Conservation (phyloP, 2,797 vertebrate species). For the Stomatorhinus walkeri region DNA sequence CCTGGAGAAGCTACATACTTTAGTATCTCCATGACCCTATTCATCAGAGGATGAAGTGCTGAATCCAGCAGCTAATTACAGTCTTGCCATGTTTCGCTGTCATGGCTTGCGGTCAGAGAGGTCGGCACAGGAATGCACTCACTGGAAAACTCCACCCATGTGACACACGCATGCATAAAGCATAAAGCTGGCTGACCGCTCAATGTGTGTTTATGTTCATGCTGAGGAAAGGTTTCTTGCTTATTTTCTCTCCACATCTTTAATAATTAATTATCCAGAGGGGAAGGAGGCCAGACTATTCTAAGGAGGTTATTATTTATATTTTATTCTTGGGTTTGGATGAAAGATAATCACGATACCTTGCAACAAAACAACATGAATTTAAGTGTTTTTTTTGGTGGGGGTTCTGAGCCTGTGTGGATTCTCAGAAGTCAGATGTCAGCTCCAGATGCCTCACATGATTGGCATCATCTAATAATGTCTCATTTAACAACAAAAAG, state of each 20-base stretch:
- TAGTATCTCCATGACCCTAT: constrained; percentile 35
- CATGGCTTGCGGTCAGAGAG: constrained; percentile 24
- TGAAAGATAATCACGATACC: background rate
- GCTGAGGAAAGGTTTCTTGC: background rate
- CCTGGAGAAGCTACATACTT: constrained; percentile 16
- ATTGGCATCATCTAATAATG: constrained; percentile 17
- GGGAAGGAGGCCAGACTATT: background rate
- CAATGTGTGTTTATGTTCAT: background rate
- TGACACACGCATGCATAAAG: background rate
- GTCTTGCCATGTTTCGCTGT: constrained; percentile 27
- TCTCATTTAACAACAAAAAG: constrained; percentile 18
- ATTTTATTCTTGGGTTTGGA: background rate
- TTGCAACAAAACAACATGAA: background rate
- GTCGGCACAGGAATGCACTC: background rate
- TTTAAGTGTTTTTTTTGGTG: background rate
- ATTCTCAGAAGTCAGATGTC: background rate
- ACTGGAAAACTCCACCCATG: background rate
- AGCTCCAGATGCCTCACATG: background rate
- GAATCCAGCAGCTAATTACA: constrained; percentile 54
- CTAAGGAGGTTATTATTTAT: background rate
- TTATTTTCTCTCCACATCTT: background rate
- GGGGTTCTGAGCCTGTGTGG: background rate
- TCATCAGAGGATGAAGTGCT: constrained; percentile 40
- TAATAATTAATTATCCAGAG: background rate
- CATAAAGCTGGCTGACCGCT: background rate